Percentiles rank a stretch among this genome's conserved stretches.
Evolutionary conservation across 2,797 vertebrate genomes (phyloP).

Genomic region (Peromyscus attwateri): DNA sequence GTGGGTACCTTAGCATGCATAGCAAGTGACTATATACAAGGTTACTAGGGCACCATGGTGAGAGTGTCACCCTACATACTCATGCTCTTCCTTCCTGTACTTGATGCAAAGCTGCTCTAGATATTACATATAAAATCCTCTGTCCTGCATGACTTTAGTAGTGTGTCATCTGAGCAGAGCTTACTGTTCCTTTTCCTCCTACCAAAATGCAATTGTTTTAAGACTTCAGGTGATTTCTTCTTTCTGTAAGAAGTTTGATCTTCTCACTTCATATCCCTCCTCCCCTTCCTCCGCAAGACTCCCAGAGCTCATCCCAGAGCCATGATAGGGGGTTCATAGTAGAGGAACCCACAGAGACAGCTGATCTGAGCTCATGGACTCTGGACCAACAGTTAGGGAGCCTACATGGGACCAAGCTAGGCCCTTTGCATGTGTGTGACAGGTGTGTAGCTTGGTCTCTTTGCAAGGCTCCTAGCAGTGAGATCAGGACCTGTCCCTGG

Average conservation of each 20-base stretch:
- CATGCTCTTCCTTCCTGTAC: neutral
- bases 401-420: too few species aligned
- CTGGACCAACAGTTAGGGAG: too few species aligned
- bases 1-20: neutral
- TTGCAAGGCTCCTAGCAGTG: too few species aligned
- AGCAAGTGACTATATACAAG: neutral
- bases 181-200: neutral
- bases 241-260: neutral
- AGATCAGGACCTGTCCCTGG: too few species aligned
- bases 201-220: neutral
- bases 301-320: too few species aligned
- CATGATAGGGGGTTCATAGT: too few species aligned
- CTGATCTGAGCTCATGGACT: too few species aligned
- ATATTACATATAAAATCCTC: neutral
- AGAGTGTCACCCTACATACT: neutral
- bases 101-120: neutral
- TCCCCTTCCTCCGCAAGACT: too few species aligned
- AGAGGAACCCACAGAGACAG: too few species aligned
- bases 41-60: fast-evolving
- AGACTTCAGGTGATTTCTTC: neutral
- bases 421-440: too few species aligned
- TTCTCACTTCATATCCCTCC: too few species aligned
- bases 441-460: too few species aligned
- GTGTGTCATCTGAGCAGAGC: neutral
- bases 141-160: neutral